Conservation (phyloP, 2,797 vertebrate genomes). For the Gallinago stenura region DNA sequence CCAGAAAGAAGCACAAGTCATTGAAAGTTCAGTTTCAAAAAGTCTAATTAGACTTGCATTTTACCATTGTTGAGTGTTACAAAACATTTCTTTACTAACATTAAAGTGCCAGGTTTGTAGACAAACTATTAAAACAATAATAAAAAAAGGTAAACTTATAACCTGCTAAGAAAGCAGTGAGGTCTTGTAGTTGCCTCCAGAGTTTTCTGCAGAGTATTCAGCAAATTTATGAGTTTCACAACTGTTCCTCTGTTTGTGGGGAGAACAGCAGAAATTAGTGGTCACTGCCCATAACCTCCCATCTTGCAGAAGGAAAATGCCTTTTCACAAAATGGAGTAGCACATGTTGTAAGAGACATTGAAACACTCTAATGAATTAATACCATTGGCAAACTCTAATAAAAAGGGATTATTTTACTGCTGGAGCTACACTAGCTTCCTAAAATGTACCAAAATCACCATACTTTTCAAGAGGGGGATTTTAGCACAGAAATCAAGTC, state of each 20-base stretch:
- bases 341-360: neutral
- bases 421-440: constrained; percentile 7
- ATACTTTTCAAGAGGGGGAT: neutral
- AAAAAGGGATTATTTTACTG: neutral
- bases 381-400: constrained; percentile 9
- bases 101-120: constrained; percentile 78
- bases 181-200: neutral
- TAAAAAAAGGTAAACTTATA: constrained; percentile 68
- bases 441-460: neutral
- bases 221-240: neutral
- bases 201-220: neutral
- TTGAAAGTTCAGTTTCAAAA: neutral
- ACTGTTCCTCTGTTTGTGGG: neutral
- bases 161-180: constrained; percentile 55
- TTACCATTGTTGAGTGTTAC: neutral
- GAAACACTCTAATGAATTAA: constrained; percentile 26
- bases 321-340: neutral
- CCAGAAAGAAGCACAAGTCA: neutral
- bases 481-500: neutral
- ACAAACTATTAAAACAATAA: constrained; percentile 69
- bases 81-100: constrained; percentile 42
- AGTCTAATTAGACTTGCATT: neutral
- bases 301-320: neutral
- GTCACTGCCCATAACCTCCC: neutral
- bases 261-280: neutral